Conservation (phyloP, 2,888 invertebrate species). For the Melanophora roralis region DNA sequence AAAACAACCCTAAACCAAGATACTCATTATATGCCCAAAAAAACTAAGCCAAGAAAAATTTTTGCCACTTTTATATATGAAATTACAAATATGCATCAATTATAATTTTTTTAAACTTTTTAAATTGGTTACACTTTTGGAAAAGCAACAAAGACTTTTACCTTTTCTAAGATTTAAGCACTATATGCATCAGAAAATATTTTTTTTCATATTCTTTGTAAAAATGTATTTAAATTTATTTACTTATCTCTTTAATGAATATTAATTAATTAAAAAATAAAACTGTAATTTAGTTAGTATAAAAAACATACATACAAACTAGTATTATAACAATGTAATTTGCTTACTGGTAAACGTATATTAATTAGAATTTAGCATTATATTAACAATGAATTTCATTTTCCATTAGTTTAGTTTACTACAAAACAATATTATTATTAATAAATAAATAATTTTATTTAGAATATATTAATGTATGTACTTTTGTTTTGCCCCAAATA, state of each 20-base stretch:
- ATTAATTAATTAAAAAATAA: background rate
- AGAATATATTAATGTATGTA: background rate
- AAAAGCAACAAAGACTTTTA: no score
- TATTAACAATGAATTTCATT: conserved; percentile 21
- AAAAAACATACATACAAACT: background rate
- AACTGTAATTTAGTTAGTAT: conserved; percentile 23
- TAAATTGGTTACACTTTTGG: no score
- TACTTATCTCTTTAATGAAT: background rate
- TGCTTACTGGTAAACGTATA: conserved; percentile 16
- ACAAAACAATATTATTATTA: conserved; percentile 1
- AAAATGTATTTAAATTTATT: no score
- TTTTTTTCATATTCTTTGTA: no score
- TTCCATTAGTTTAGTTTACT: conserved; percentile 22
- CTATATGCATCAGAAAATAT: conserved; percentile 8
- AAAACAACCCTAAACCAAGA: background rate
- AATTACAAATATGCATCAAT: background rate
- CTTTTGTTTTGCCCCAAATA: background rate
- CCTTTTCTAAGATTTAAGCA: background rate
- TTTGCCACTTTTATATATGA: conserved; percentile 6
- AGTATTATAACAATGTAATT: background rate
- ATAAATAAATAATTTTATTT: background rate
- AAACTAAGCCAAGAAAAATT: background rate
- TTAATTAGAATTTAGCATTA: conserved; percentile 25
- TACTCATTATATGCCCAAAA: conserved; percentile 29
- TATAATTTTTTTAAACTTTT: no score